Conservation (phyloP, 2,797 vertebrate genomes). For the Micromesistius poutassou region DNA sequence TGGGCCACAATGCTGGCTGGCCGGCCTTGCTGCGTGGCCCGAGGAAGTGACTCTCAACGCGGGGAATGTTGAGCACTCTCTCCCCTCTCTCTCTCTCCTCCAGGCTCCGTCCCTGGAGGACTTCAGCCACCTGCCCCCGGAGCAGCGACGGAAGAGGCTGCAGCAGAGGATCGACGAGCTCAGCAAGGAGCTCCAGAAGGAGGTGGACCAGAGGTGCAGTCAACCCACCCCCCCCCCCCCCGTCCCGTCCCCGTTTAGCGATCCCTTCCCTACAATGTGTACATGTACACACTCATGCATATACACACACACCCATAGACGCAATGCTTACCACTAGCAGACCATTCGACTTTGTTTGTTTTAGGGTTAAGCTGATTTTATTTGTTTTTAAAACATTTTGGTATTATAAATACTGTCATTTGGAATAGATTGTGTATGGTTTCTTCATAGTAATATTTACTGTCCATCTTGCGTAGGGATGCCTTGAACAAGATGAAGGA, state of each 20-base stretch:
- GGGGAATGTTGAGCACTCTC: neutral
- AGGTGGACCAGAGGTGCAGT: slow-evolving; percentile 91
- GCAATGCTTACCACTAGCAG: neutral
- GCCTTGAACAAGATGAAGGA: slow-evolving; percentile 99
- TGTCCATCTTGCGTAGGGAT: slow-evolving; percentile 73
- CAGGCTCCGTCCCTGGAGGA: slow-evolving; percentile 94
- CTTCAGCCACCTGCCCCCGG: slow-evolving; percentile 95
- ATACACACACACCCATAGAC: neutral
- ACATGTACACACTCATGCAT: neutral
- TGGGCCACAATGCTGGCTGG: neutral
- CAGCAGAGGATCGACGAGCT: slow-evolving; percentile 96
- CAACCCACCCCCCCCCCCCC: neutral
- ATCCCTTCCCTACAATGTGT: neutral
- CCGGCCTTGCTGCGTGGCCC: neutral
- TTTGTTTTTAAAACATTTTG: neutral
- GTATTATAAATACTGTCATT: neutral
- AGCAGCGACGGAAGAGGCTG: slow-evolving; percentile 95
- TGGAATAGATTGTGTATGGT: neutral
- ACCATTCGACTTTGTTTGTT: neutral
- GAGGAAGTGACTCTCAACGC: neutral
- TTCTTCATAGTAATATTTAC: neutral
- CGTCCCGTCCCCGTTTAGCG: neutral
- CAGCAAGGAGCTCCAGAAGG: slow-evolving; percentile 91
- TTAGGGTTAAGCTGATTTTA: neutral
- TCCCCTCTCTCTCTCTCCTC: slow-evolving; percentile 17